phyloP scores from a whole-genome alignment of 2,888 invertebrate species.

The Andrena chrysosceles region DNA sequence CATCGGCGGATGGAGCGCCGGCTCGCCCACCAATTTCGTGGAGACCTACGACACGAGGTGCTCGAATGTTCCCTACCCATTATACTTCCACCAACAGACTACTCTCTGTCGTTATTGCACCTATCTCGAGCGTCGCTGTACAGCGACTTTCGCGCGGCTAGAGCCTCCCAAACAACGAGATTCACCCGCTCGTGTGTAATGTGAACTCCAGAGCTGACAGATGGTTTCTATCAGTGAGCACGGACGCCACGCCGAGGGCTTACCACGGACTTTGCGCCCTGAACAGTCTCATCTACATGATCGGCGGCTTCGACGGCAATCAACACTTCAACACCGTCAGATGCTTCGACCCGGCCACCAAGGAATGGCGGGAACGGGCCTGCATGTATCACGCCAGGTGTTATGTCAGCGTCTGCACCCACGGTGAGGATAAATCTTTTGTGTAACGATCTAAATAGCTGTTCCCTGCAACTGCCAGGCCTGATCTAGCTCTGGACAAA shows the following conservation, averaged over 20 bases:
- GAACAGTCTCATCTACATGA: slow-evolving; percentile 90
- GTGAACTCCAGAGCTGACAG: slow-evolving; percentile 88
- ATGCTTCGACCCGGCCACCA: slow-evolving; percentile 91
- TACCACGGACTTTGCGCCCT: slow-evolving; percentile 92
- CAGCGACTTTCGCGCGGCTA: slow-evolving; percentile 22
- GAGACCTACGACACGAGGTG: slow-evolving; percentile 92
- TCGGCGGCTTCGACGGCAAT: slow-evolving; percentile 93
- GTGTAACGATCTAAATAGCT: too few species aligned
- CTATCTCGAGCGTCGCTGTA: neutral
- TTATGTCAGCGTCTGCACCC: slow-evolving; percentile 91
- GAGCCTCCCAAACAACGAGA: slow-evolving; percentile 24
- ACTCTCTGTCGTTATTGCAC: neutral
- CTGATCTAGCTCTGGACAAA: too few species aligned
- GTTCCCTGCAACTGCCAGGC: too few species aligned
- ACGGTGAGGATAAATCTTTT: slow-evolving; percentile 84
- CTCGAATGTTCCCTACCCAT: neutral
- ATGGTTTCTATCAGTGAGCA: slow-evolving; percentile 91
- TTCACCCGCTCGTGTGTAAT: slow-evolving; percentile 46
- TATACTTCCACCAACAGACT: neutral
- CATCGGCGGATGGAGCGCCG: slow-evolving; percentile 94
- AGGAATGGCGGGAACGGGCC: slow-evolving; percentile 91
- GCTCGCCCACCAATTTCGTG: slow-evolving; percentile 92
- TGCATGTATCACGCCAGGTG: slow-evolving; percentile 93
- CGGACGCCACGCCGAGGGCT: slow-evolving; percentile 90
- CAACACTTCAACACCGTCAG: slow-evolving; percentile 92